Evolutionary conservation across 2,113 vertebrate genomes (phyloP).

Genomic region (Dendrocopos noguchii): DNA sequence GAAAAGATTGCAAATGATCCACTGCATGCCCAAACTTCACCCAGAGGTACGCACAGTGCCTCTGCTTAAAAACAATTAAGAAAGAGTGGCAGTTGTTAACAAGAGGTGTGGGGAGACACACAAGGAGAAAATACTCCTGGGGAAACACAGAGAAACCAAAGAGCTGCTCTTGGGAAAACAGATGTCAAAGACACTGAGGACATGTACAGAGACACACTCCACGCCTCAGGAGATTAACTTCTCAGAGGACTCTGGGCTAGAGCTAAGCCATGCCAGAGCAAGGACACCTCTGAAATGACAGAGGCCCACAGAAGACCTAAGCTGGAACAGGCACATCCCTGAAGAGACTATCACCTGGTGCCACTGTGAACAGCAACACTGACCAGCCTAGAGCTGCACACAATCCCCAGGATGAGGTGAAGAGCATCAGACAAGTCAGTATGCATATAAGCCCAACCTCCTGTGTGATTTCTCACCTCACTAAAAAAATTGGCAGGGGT

Average conservation of each 20-base stretch:
- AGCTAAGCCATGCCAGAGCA: neutral
- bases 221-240: neutral
- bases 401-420: neutral
- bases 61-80: neutral
- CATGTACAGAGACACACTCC: accelerated
- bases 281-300: neutral
- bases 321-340: neutral
- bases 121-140: neutral
- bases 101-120: neutral
- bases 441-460: neutral
- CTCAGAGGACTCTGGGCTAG: neutral
- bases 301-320: neutral
- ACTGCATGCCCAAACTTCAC: neutral
- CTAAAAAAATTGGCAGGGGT: neutral
- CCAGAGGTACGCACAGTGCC: neutral
- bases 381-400: neutral
- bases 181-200: neutral
- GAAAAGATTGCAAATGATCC: neutral
- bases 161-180: neutral
- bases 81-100: neutral
- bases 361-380: neutral
- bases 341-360: neutral
- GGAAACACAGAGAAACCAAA: neutral
- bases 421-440: neutral
- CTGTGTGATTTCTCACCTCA: neutral